Evolutionary conservation across 2,113 vertebrate genomes (phyloP).

Genomic region (Hassar affinis): DNA sequence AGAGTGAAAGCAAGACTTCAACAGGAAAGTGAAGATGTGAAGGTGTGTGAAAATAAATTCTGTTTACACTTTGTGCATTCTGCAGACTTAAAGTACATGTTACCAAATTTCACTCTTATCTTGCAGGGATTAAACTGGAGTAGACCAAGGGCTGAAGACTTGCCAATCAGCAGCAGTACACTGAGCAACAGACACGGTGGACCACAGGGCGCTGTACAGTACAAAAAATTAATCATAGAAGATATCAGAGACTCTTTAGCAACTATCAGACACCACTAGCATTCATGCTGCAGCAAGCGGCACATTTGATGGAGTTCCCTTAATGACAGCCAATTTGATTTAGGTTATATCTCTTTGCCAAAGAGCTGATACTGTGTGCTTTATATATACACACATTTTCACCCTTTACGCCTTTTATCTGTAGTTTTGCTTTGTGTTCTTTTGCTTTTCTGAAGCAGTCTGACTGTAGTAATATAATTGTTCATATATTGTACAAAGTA

Average conservation of each 20-base stretch:
- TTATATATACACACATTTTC: not conserved
- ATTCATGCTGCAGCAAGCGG: not conserved
- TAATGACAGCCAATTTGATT: not conserved
- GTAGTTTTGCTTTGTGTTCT: slow-evolving; percentile 1
- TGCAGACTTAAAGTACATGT: not conserved
- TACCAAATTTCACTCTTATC: not conserved
- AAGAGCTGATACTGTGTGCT: slow-evolving; percentile 16
- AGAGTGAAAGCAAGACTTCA: slow-evolving; percentile 51
- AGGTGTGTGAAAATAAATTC: not conserved
- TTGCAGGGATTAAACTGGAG: not conserved
- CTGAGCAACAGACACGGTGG: not conserved
- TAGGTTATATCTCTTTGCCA: slow-evolving; percentile 5
- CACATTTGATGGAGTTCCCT: not conserved
- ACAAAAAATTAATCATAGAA: not conserved
- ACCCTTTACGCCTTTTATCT: slow-evolving; percentile 8
- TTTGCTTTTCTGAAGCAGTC: slow-evolving; percentile 9
- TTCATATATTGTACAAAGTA: slow-evolving; percentile 36
- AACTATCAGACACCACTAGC: not conserved
- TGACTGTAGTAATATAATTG: slow-evolving; percentile 12
- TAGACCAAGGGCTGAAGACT: not conserved
- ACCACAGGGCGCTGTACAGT: not conserved
- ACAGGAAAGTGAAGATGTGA: too few species aligned
- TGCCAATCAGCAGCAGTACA: not conserved
- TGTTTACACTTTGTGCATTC: not conserved
- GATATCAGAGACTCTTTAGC: not conserved